Evolutionary conservation across 2,888 invertebrate genomes (phyloP), one percentile per base, ranked within the genome.

Genomic region (Xanthorhoe spadicearia): DNA sequence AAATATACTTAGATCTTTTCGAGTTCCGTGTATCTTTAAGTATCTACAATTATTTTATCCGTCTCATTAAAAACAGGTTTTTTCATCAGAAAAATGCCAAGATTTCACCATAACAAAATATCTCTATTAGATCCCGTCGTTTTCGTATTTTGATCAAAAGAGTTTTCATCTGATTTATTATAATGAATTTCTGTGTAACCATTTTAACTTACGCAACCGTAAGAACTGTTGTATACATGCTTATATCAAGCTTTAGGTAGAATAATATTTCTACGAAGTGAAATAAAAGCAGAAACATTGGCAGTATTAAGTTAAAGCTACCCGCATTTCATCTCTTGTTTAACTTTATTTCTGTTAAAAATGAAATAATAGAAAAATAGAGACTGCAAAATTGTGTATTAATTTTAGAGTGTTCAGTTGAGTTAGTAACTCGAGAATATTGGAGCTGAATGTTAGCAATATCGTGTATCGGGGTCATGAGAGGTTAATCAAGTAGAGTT

Each of bases 231-330:
- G n/a, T n/a, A n/a, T n/a, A n/a, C n/a, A n/a, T n/a, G n/a, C n/a
- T 38, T 51, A 58, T 51, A 43, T 52, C 43, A 28, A 7, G 28
- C n/a, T 8, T 23, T 49, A 35, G 50, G 7, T 32, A 53, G 17
- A 54, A 18, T n/a, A n/a, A n/a, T 19, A 53, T 48, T 49, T 48
- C 32, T 13, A 32, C 17, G 5, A 49, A 54, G 43, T 32, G 38
- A 64, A 62, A 58, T 53, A 64, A 53, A 63, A 46, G n/a, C 17
- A 53, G 64, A 58, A 64, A 57, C 58, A 64, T 64, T 58, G 57
- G n/a, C 28, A 64, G 58, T 58, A 64, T 58, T 64, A 53, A 58
- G 23, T 64, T 63, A 63, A 62, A 48, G 57, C 52, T 52, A 53
- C 58, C 53, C 64, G 64, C 64, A 64, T 58, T 64, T 52, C 49